Evolutionary conservation across 2,888 invertebrate species (phyloP), one percentile per base, ranked within the genome.

Genomic region (Pterobdella sp.): DNA sequence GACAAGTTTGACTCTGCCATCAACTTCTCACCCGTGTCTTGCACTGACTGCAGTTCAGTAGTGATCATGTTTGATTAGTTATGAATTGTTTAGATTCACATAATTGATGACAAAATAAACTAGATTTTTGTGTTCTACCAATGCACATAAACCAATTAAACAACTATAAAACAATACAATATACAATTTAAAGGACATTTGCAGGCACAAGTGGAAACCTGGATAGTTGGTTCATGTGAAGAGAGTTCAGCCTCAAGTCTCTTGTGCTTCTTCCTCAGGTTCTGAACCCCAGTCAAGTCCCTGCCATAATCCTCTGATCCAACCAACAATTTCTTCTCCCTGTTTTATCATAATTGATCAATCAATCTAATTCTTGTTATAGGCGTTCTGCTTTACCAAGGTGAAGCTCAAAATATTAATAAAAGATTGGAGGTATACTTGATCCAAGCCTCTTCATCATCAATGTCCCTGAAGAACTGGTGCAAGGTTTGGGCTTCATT

Each of bases 381-480:
- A 14, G 22, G 52, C 52, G 22, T 52, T 52, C 22, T 22, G 22
- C 14, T 52, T 52, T 22, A 14, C 18, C 14, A 18, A 14, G 22
- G 22, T 18, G 14, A 52, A 26, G 26, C 26, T 26, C 26, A 18
- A 14, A 22, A 22, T 65, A 14, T 65, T 65, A 18, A 18, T 22
- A 65, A 65, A 65, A n/a, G n/a, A 42, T 72, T 1, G 36, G n/a
- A 35, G 26, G 1, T 36, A 31, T 2, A 81, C 90, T 95, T 97
- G 84, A 98, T 97, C 97, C 97, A 98, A 7, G 94, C 94, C 85
- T 98, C 97, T 86, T 98, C 97, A 82, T 98, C 97, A 76, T 97
- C 97, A 83, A 98, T 95, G 83, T 98, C 97, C 72, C 97, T 87
- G 89, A 97, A 94, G 90, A 98, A 98, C 86, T 98, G 97, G 85